Evolutionary conservation across 2,888 invertebrate species (phyloP).

Genomic region (Catocala fraxini): DNA sequence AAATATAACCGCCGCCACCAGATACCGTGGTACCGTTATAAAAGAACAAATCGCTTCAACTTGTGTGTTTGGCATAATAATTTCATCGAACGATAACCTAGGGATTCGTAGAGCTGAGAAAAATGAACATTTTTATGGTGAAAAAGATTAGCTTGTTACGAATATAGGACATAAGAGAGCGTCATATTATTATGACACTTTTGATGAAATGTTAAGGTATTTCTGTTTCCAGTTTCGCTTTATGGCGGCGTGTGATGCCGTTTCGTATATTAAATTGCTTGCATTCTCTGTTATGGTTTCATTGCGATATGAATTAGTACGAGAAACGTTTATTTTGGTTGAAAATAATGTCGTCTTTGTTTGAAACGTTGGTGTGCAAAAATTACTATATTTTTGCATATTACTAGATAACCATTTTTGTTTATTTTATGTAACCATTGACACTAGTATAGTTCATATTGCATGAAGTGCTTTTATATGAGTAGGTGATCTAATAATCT

Average conservation of each 20-base stretch:
- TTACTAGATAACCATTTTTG: too few species aligned
- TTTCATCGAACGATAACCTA: constrained; percentile 53
- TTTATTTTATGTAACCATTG: too few species aligned
- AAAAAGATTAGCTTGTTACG: constrained; percentile 54
- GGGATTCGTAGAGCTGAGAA: constrained; percentile 48
- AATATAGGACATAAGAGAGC: constrained; percentile 45
- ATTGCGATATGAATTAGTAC: background rate
- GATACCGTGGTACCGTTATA: constrained; percentile 46
- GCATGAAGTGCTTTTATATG: too few species aligned
- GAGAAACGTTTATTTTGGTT: background rate
- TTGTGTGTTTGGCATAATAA: constrained; percentile 62
- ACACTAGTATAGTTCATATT: too few species aligned
- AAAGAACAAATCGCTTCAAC: constrained; percentile 56
- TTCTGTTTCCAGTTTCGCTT: constrained; percentile 22
- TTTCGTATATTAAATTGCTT: constrained; percentile 16
- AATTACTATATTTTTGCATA: too few species aligned
- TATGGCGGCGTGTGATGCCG: constrained; percentile 25
- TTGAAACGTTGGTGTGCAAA: too few species aligned
- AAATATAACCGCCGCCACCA: constrained; percentile 31
- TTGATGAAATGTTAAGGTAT: constrained; percentile 39
- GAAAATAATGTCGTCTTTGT: background rate
- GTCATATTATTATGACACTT: constrained; percentile 46
- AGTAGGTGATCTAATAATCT: too few species aligned
- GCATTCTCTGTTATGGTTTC: constrained; percentile 6
- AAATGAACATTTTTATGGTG: constrained; percentile 57